Evolutionary conservation across 2,797 vertebrate genomes (phyloP).

Genomic region (Natrix natrix): DNA sequence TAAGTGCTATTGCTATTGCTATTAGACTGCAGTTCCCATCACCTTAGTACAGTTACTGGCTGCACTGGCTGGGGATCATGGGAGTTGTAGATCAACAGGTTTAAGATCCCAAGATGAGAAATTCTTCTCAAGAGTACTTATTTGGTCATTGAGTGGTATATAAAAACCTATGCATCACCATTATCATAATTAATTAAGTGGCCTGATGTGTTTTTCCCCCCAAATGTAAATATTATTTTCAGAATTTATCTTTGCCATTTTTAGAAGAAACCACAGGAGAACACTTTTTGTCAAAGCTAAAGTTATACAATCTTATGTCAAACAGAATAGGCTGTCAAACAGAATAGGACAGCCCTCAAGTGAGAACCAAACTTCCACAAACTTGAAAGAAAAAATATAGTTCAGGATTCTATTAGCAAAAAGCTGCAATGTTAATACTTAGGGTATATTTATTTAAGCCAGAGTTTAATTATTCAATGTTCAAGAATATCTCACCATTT

Average conservation of each 20-base stretch:
- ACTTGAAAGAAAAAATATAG: neutral
- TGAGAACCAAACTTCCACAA: neutral
- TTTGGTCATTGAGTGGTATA: neutral
- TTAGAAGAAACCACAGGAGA: neutral
- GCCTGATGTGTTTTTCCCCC: neutral
- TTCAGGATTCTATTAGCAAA: neutral
- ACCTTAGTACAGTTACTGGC: neutral
- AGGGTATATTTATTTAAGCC: too few relatives aligned
- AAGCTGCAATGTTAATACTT: too few relatives aligned
- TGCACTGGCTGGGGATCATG: neutral
- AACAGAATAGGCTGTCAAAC: neutral
- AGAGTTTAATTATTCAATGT: too few relatives aligned
- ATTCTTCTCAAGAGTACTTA: neutral
- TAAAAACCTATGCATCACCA: neutral
- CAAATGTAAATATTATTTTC: neutral
- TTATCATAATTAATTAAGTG: neutral
- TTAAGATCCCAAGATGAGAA: neutral
- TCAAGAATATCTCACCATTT: too few relatives aligned
- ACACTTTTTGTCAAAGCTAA: neutral
- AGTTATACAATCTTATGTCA: neutral
- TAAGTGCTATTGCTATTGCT: too few relatives aligned
- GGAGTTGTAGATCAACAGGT: neutral
- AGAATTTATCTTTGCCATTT: neutral
- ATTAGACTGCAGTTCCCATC: neutral
- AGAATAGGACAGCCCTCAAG: neutral